Base-by-base conservation (phyloP, 2,888 invertebrate species). In the Ephialtes manifestator region DNA sequence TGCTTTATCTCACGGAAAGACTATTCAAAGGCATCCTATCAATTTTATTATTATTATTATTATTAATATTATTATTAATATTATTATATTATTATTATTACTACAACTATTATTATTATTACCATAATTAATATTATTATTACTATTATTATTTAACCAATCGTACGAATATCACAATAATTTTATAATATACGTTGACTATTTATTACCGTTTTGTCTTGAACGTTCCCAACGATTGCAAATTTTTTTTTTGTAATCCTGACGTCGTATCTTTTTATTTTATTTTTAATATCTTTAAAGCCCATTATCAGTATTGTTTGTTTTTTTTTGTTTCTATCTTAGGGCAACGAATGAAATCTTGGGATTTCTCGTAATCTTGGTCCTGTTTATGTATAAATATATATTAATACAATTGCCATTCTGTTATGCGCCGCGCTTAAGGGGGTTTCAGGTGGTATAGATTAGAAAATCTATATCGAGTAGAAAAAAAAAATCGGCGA, bases 131-230 rank as follows among this genome's bases (percentile, higher is more conserved):
- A 35, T 68, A 83, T 72, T 65, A 82, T 60, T 63, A 77, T 67
- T 39, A 82, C 68, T 28, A 74, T 81, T 60, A 51, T 68, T 48
- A 77, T 84, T 28, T 60, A 60, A 68, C 51, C 39, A 48, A 70
- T 72, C 60, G 71, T 83, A 76, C 72, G 43, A 80, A 70, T 84
- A 86, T 81, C 67, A 68, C 20, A 63, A 77, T 81, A 63, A 70
- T 55, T 75, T 48, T 79, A 70, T 70, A 71, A 75, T 67, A 67
- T 76, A 76, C 58, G 80, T 85, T 85, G 76, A 85, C 35, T 85
- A 85, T 85, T 85, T 83, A 83, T 85, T 85, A 74, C 58, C 65
- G 46, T 63, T 81, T 68, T 43, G 51, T 71, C 39, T 51, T 18
- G 20, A 67, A n/a, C 43, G 80, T 63, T 55, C 10, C 53, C 35